phyloP scores from a whole-genome alignment of 2,797 vertebrate genomes.

The Coracias cyanogaster region DNA sequence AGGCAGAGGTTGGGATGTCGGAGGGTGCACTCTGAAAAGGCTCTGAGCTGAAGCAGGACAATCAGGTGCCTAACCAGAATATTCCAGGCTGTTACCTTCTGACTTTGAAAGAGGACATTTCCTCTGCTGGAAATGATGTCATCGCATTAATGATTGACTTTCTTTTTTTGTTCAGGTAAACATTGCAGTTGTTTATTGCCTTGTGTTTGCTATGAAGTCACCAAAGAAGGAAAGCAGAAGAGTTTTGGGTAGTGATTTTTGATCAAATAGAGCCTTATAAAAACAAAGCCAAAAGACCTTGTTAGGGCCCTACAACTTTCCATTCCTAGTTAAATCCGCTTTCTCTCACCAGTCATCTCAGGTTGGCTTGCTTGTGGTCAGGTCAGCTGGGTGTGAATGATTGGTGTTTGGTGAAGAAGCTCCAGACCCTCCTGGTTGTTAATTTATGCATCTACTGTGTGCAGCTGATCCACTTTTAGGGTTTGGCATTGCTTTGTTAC shows the following conservation, averaged over 20 bases:
- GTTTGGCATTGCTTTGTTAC: not conserved
- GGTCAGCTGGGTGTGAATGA: not conserved
- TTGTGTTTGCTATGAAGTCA: not conserved
- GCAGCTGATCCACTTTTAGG: not conserved
- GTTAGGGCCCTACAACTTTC: not conserved
- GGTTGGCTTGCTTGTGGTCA: not conserved
- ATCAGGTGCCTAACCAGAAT: not conserved
- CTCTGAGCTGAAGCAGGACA: not conserved
- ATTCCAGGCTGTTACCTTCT: fast-evolving
- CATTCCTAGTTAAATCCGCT: not conserved
- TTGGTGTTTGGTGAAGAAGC: not conserved
- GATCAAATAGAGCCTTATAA: not conserved
- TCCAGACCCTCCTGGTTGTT: not conserved
- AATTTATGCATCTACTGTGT: not conserved
- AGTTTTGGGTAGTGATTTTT: not conserved
- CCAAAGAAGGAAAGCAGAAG: not conserved
- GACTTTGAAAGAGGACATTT: not conserved
- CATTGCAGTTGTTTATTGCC: not conserved
- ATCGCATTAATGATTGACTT: fast-evolving
- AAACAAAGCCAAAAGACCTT: not conserved
- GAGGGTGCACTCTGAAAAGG: not conserved
- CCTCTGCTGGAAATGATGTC: fast-evolving
- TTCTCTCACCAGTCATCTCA: not conserved
- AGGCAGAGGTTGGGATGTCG: not conserved
- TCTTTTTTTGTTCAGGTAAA: not conserved